Base-by-base conservation (phyloP, 2,113 vertebrate species). In the Pagrus major region DNA sequence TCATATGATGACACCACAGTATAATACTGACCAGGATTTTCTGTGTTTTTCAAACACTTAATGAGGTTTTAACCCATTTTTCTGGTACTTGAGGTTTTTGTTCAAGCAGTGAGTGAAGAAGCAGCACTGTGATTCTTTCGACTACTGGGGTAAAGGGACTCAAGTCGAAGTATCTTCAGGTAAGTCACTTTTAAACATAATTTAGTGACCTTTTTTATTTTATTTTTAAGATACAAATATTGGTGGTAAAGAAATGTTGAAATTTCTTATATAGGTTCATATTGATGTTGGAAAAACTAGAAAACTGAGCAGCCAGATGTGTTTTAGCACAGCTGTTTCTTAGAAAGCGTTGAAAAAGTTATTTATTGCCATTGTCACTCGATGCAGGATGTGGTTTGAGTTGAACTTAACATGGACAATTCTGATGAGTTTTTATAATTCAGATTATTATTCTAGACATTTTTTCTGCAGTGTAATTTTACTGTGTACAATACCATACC, bases 121-220 rank as follows among this genome's bases (percentile, higher is more conserved):
- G 85, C 0, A 83, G 1, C 85, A 80, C 76, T 76, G 80, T 86
- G 85, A n/a, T 80, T 2, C 2, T 16, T 83, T 83, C 0, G 76
- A 80, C 76, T 61, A 67, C 61, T 86, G 80, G 85, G 85, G 85
- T 1, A 0, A 0, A 0, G 85, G 85, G 23, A 86, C 85, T 15
- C 0, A 12, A 39, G 85, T 86, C 67, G 72, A 60, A 9, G 85
- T 87, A 14, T 10, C 33, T 15, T 20, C 61, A 73, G 72, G 85
- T 87, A 87, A 87, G 85, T 6, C 55, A 31, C 44, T 47, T 75
- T 82, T 75, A n/a, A 29, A 59, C 35, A 29, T 47, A 3, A 5
- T 51, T 54, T 9, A 39, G 0, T 33, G 2, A 7, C 1, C n/a
- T n/a, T n/a, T n/a, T n/a, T n/a, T 29, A 10, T 3, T 42, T 25